phyloP scores from a whole-genome alignment of 2,888 invertebrate genomes.

The Nycteola revayana region DNA sequence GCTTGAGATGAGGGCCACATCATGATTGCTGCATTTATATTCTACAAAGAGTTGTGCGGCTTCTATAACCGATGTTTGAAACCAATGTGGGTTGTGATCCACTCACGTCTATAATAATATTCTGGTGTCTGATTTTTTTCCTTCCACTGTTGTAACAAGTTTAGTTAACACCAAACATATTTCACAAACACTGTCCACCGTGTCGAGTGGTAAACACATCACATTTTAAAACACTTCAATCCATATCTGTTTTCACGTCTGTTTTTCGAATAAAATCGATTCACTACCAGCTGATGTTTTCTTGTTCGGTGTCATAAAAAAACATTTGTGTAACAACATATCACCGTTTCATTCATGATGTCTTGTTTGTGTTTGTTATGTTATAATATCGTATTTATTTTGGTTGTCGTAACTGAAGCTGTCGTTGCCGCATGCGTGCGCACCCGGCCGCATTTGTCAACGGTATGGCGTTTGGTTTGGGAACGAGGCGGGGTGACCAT shows the following conservation, averaged over 20 bases:
- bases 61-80: conserved; percentile 16
- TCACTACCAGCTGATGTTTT: conserved; percentile 9
- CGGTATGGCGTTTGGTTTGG: no score
- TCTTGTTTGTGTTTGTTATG: no score
- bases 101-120: conserved; percentile 25
- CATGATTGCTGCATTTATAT: conserved; percentile 62
- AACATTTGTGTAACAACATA: conserved; percentile 16
- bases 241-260: conserved; percentile 8
- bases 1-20: conserved; percentile 88
- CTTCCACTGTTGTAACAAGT: no score
- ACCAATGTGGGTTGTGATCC: conserved; percentile 16
- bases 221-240: conserved; percentile 19
- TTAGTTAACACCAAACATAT: no score
- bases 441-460: not conserved
- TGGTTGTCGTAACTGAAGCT: conserved; percentile 8
- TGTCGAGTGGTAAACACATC: no score
- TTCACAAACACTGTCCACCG: no score
- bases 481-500: no score
- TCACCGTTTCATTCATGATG: conserved; percentile 7
- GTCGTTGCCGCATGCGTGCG: conserved; percentile 7
- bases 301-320: conserved; percentile 12
- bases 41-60: not conserved
- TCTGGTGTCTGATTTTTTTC: no score
- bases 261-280: conserved; percentile 32
- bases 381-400: conserved; percentile 18